Percentiles rank a stretch among this genome's conserved stretches.
Conservation (phyloP, 2,797 vertebrate genomes). For the Sylvilagus floridanus region DNA sequence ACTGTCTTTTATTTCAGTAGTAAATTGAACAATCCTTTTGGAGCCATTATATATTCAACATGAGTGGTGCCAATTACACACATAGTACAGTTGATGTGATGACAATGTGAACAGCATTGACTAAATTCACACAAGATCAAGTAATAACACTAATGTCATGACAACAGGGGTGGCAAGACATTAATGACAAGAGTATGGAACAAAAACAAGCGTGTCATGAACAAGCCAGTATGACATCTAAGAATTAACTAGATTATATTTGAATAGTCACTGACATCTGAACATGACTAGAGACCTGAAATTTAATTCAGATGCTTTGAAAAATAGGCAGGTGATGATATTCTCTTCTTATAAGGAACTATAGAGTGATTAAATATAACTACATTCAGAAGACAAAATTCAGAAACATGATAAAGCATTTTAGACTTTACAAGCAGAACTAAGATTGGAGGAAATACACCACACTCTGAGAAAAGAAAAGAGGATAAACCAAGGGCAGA, state of each 20-base stretch:
- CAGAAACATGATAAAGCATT: background rate
- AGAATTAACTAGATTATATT: background rate
- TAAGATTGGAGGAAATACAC: background rate
- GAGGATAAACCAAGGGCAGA: background rate
- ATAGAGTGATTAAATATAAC: background rate
- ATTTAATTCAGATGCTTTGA: background rate
- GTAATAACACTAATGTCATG: background rate
- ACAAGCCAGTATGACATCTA: background rate
- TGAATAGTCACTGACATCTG: background rate
- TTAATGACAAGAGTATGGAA: background rate
- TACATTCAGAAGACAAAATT: background rate
- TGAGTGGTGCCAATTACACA: background rate
- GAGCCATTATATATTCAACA: background rate
- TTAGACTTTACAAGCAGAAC: conserved; percentile 28
- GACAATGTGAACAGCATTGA: background rate
- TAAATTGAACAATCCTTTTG: background rate
- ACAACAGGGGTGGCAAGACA: background rate
- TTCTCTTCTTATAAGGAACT: background rate
- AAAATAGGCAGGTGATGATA: background rate
- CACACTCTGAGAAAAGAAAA: background rate
- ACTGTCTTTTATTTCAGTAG: conserved; percentile 25
- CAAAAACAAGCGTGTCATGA: background rate
- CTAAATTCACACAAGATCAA: background rate
- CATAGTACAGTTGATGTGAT: background rate
- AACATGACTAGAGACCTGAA: background rate